Conservation (phyloP, 2,113 vertebrate species). For the Cottus gobio region DNA sequence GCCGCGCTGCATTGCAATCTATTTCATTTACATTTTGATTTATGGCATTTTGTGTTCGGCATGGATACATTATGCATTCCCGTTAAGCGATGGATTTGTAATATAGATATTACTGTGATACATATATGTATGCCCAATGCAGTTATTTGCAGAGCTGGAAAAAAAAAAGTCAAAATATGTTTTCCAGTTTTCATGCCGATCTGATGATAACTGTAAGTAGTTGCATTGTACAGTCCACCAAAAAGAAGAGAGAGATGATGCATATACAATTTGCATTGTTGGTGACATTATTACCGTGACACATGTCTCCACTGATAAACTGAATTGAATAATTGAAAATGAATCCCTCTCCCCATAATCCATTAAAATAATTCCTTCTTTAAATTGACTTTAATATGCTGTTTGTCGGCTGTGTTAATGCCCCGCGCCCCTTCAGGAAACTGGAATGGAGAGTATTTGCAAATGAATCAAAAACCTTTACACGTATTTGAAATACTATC, state of each 20-base stretch:
- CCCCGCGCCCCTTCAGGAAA: background rate
- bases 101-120: slow-evolving; percentile 90
- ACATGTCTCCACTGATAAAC: slow-evolving; percentile 62
- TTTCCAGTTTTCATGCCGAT: slow-evolving; percentile 36
- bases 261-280: slow-evolving; percentile 46
- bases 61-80: slow-evolving; percentile 86
- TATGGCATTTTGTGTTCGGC: slow-evolving; percentile 85
- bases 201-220: slow-evolving; percentile 16
- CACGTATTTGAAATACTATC: slow-evolving; percentile 12
- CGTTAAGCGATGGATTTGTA: slow-evolving; percentile 85
- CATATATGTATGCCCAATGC: slow-evolving; percentile 82
- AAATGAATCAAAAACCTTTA: slow-evolving; percentile 1
- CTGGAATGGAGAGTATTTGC: slow-evolving; percentile 1
- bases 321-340: slow-evolving; percentile 63
- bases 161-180: slow-evolving; percentile 3
- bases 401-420: slow-evolving; percentile 38
- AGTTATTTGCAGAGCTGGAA: slow-evolving; percentile 63
- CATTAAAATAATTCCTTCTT: slow-evolving; percentile 37
- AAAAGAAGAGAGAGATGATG: slow-evolving; percentile 24
- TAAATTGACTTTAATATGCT: slow-evolving; percentile 7
- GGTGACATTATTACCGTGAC: slow-evolving; percentile 54
- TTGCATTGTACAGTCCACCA: slow-evolving; percentile 22
- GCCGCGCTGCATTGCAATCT: slow-evolving; percentile 77
- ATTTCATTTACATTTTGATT: slow-evolving; percentile 91
- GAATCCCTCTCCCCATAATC: slow-evolving; percentile 31